Base-by-base conservation (phyloP, 2,888 invertebrate genomes). In the Macrophya annulata region DNA sequence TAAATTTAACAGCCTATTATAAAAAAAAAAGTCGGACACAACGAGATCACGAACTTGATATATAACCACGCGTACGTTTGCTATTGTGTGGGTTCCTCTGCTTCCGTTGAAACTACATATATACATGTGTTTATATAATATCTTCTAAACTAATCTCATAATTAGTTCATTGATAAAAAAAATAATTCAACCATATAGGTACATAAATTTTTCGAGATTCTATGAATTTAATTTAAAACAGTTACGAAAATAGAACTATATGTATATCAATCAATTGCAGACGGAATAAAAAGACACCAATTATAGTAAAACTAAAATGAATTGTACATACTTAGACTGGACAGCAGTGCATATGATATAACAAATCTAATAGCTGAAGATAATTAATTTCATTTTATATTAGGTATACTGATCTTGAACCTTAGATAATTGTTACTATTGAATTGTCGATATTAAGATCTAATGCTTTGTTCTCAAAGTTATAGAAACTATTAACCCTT, bases 11-110 rank as follows among this genome's bases (percentile, higher is more conserved):
- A 43, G 40, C 6, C 10, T 43, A 15, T 15, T 51, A 55, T n/a
- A n/a, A 62, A 12, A 40, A 71, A 43, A 6, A 25, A 62, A 62
- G n/a, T 17, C n/a, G 17, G n/a, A 10, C 10, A 40, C 43, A 37
- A 71, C 40, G 71, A 71, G 71, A 71, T 71, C 37, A 71, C 40
- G 71, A 71, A 71, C 40, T 71, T 43, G 40, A n/a, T 71, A 40
- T 31, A 31, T 17, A 12, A 10, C 71, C 40, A 71, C 71, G 71
- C 17, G 62, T 48, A 10, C 48, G 62, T 40, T 37, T 15, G 40
- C 40, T 71, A 17, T 71, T 71, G 37, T 40, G 71, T 71, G 71
- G 71, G 10, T 43, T 31, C 37, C 31, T 15, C 17, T n/a, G 31
- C 40, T 43, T 71, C n/a, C 71, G 40, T 71, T 71, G 1, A 8